Percentiles rank a stretch among this genome's conserved stretches.
Evolutionary conservation across 2,888 invertebrate species (phyloP).

Genomic region (Vanessa cardui): DNA sequence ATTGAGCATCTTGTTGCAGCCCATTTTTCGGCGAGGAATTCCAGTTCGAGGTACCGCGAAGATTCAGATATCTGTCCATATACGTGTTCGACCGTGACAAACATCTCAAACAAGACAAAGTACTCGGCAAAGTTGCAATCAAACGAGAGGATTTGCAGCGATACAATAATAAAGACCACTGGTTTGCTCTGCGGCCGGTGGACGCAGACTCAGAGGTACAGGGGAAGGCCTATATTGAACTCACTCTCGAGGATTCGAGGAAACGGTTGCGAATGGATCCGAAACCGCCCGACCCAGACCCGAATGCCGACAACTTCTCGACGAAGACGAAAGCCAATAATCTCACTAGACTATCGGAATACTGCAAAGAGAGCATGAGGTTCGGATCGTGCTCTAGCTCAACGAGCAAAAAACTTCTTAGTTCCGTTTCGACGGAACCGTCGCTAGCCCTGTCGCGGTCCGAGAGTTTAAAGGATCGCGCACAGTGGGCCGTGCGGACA

Average conservation of each 20-base stretch:
- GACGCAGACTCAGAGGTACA: slow-evolving; percentile 96
- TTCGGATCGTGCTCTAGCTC: slow-evolving; percentile 78
- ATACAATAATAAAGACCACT: slow-evolving; percentile 96
- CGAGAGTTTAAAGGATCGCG: slow-evolving; percentile 76
- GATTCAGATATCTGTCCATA: slow-evolving; percentile 93
- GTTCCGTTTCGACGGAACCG: slow-evolving; percentile 69
- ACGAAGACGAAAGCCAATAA: slow-evolving; percentile 66
- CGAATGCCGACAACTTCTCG: slow-evolving; percentile 61
- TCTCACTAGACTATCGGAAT: slow-evolving; percentile 72
- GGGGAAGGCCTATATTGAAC: slow-evolving; percentile 93
- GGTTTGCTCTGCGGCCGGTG: slow-evolving; percentile 93
- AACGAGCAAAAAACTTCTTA: slow-evolving; percentile 73
- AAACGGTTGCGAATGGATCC: slow-evolving; percentile 79
- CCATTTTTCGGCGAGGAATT: slow-evolving; percentile 97
- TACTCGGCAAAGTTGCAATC: slow-evolving; percentile 91
- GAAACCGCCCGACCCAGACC: slow-evolving; percentile 74
- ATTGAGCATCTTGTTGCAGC: slow-evolving; percentile 77
- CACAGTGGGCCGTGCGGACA: slow-evolving; percentile 66
- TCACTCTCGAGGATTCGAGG: slow-evolving; percentile 85
- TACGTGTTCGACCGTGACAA: slow-evolving; percentile 94
- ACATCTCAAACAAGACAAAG: slow-evolving; percentile 92
- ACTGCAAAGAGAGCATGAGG: slow-evolving; percentile 76
- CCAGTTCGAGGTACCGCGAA: slow-evolving; percentile 94
- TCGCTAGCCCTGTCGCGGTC: slow-evolving; percentile 72
- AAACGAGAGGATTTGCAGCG: slow-evolving; percentile 92